Base-by-base conservation (phyloP, 2,888 invertebrate species). In the Cephus sareptanus region DNA sequence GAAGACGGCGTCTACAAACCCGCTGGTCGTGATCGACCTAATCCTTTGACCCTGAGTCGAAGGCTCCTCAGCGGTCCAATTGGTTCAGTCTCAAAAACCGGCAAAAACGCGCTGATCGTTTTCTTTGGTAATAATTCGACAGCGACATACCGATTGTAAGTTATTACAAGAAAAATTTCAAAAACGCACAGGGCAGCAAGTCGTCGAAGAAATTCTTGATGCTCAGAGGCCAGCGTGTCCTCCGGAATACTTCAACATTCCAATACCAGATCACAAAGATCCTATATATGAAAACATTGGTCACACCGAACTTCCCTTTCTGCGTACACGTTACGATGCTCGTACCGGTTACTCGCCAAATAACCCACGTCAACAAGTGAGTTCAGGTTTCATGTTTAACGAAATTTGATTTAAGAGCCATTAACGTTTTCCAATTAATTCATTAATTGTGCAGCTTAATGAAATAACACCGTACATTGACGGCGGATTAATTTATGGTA, bases 201-300 rank as follows among this genome's bases (percentile, higher is more conserved):
- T 94, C 1, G 94, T 94, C 15, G 94, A 94, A 85, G 94, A 94
- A 90, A 93, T 94, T 79, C 86, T 94, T 73, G 94, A 94, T 89
- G 93, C 94, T 1, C 94, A 94, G 87, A 89, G 93, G 83, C 92
- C 94, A n/a, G 93, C 93, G 23, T 94, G 94, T 89, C 94, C 94
- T 12, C 93, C 93, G 0, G 94, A 94, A 87, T 94, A 94, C 85
- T 93, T 94, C 84, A 94, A 94, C 84, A 93, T 94, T 74, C 82
- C 89, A 3, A 92, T 94, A 74, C 93, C 94, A 3, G 82, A 90
- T 75, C 86, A 87, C 34, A 93, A 94, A 85, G 83, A 81, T 23
- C 92, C 91, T 79, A 85, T 87, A 56, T 56, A 56, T 23, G 88
- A 33, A 13, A 78, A 82, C 73, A 84, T 85, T 23, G 81, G 85